Evolutionary conservation across 2,797 vertebrate species (phyloP), one percentile per base, ranked within the genome.

Genomic region (Peromyscus aztecus): DNA sequence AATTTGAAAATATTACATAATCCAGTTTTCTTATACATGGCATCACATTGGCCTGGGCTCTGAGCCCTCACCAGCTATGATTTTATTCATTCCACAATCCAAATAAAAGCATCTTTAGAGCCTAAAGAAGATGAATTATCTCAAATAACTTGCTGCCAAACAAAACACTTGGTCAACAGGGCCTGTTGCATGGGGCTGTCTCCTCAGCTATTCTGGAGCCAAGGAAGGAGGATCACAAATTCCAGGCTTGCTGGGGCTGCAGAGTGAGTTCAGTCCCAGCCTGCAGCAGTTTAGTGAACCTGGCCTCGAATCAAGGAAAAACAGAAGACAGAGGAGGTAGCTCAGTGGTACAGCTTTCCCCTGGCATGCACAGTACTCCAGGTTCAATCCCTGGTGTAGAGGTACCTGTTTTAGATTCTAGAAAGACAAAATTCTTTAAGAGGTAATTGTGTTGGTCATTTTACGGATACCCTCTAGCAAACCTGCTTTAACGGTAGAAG

Each of bases 61-160:
- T 7, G 86, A 89, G 37, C 3, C n/a, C 17, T 67, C 67, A 71
- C 23, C 14, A 65, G 34, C 8, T 83, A 12, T 29, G 46, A 27
- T 63, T 91, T 63, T 76, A n/a, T 88, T 92, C 27, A n/a, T 76
- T 82, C n/a, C 46, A 91, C 83, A 37, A 67, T 71, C 2, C 9
- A 92, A 73, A 85, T 86, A 34, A 76, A 84, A 95, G 1, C 31
- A 73, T 78, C 75, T 46, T 43, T 14, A 73, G 59, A 63, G 31
- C 65, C n/a, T 34, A 13, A 27, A 76, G 27, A 92, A 77, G 75
- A 16, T 90, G 77, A 87, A 76, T 69, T 95, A 37, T 73, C 91
- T 84, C 67, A 69, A 59, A 63, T 61, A 43, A 27, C 3, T 71
- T 59, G 7, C 21, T 67, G 23, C 27, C 40, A 67, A 94, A 23